Conservation (phyloP, 2,888 invertebrate genomes). For the Pyrochroa serraticornis region DNA sequence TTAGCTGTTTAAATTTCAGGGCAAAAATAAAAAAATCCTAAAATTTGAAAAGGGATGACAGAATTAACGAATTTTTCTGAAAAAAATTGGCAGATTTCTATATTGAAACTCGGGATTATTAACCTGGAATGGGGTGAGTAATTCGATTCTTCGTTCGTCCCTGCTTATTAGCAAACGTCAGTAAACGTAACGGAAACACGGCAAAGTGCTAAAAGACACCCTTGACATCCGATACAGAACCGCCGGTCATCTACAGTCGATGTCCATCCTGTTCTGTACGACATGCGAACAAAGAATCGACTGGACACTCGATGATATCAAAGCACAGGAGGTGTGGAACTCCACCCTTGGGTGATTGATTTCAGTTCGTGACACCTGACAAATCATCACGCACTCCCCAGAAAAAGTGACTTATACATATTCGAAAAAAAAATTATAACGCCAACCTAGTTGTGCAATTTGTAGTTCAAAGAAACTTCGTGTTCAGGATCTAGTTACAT, state of each 20-base stretch:
- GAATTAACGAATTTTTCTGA: no score
- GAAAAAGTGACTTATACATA: slow-evolving; percentile 5
- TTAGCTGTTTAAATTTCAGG: not conserved
- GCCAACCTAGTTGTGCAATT: slow-evolving; percentile 4
- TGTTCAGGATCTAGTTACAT: no score
- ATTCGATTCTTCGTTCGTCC: not conserved
- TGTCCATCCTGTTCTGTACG: not conserved
- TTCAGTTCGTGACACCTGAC: slow-evolving; percentile 24
- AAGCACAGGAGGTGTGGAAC: slow-evolving; percentile 10
- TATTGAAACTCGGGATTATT: not conserved
- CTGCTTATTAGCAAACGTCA: not conserved
- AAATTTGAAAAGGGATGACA: slow-evolving; percentile 14
- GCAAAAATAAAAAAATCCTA: no score
- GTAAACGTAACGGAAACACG: slow-evolving; percentile 9
- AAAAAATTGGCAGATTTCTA: no score
- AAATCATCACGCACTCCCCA: slow-evolving; percentile 23
- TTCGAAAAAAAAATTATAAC: slow-evolving; percentile 3
- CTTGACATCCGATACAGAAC: slow-evolving; percentile 10
- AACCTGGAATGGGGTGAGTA: not conserved
- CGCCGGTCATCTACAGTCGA: no score
- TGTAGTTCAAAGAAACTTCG: no score
- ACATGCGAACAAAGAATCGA: slow-evolving; percentile 12
- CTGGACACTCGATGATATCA: slow-evolving; percentile 20
- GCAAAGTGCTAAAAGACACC: slow-evolving; percentile 6
- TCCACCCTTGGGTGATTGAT: slow-evolving; percentile 23